These are phyloP conservation scores for Pterois miles DNA, from an alignment of 2,797 vertebrate species.

Conservation along the genomic window DNA sequence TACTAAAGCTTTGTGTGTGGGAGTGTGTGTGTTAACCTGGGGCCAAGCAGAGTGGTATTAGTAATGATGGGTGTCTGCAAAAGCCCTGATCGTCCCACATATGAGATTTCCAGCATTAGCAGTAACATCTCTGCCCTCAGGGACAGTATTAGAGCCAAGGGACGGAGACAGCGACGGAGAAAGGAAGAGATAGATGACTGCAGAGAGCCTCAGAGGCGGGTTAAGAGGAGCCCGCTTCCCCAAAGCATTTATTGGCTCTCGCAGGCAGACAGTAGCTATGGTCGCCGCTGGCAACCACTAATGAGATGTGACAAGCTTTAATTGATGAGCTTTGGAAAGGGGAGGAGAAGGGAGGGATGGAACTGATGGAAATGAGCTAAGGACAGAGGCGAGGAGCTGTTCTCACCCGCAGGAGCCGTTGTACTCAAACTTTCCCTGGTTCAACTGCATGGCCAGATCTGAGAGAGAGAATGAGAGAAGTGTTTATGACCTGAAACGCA, in stretches of 20 bases:
- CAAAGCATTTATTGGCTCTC: conserved; percentile 65
- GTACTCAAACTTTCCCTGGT: conserved; percentile 99
- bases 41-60: conserved; percentile 40
- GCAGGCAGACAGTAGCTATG: conserved; percentile 67
- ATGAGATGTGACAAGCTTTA: conserved; percentile 82
- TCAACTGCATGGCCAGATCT: conserved; percentile 99
- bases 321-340: conserved; percentile 76
- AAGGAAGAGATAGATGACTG: conserved; percentile 64
- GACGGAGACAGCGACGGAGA: conserved; percentile 11
- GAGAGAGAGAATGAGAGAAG: conserved; percentile 63
- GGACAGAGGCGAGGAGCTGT: conserved; percentile 41
- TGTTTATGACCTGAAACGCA: neutral
- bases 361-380: neutral
- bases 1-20: neutral
- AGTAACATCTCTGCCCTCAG: conserved; percentile 58
- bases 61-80: conserved; percentile 53
- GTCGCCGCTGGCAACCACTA: conserved; percentile 75
- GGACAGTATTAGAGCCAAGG: conserved; percentile 54
- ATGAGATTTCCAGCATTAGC: conserved; percentile 70
- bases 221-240: conserved; percentile 54
- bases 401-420: conserved; percentile 99
- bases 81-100: conserved; percentile 57
- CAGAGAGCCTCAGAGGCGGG: conserved; percentile 35
- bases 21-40: conserved; percentile 16
- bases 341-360: neutral